Percentiles rank a stretch among this genome's conserved stretches.
Conservation (phyloP, 2,113 vertebrate species). For the Nibea coibor region DNA sequence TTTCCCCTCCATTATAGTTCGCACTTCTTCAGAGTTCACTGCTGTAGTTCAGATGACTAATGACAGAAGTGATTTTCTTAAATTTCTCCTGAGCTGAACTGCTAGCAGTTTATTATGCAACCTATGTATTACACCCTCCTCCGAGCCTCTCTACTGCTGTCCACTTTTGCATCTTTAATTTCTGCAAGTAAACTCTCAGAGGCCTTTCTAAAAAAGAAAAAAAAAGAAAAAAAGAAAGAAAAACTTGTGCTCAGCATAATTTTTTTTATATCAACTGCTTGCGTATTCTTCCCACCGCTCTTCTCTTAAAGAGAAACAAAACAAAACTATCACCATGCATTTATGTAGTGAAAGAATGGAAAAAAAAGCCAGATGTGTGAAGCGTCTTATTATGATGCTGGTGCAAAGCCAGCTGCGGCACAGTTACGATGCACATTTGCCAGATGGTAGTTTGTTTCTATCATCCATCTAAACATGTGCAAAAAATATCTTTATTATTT, state of each 20-base stretch:
- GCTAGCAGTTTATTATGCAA: conserved; percentile 16
- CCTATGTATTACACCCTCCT: not conserved
- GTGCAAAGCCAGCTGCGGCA: not conserved
- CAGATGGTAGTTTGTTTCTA: not conserved
- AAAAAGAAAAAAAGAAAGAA: too few relatives aligned
- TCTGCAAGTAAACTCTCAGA: not conserved
- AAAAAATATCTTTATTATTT: not conserved
- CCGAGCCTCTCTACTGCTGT: not conserved
- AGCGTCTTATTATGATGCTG: not conserved
- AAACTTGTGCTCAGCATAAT: not conserved
- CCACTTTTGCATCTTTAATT: not conserved
- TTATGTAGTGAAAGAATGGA: not conserved
- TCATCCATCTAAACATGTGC: too few relatives aligned
- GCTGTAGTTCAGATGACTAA: conserved; percentile 1
- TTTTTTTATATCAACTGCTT: conserved; percentile 10
- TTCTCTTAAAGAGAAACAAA: not conserved
- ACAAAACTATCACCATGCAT: not conserved
- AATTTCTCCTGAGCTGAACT: conserved; percentile 23
- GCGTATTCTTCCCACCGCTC: not conserved
- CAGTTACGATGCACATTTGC: not conserved
- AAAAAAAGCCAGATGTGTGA: not conserved
- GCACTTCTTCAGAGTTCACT: not conserved
- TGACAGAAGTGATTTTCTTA: conserved; percentile 2
- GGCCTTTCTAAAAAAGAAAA: not conserved
- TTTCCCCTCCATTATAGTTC: not conserved